Conservation (phyloP, 2,888 invertebrate genomes). For the Ornithoptera alexandrae region DNA sequence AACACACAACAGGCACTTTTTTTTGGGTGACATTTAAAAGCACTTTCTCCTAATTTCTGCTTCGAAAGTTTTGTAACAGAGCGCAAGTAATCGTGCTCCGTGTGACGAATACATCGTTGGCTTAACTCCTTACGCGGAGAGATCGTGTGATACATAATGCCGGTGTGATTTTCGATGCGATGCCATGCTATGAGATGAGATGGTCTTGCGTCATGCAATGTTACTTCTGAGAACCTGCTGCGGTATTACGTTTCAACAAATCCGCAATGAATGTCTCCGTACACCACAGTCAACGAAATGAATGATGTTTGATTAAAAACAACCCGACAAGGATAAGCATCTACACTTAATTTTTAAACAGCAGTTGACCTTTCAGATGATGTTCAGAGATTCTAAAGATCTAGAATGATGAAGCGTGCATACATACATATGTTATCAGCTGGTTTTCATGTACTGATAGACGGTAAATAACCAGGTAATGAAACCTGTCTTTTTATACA, state of each 20-base stretch:
- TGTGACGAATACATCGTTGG: conserved; percentile 47
- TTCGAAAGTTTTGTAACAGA: conserved; percentile 53
- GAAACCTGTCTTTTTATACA: too few species aligned
- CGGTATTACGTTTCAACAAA: not conserved
- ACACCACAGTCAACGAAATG: too few species aligned
- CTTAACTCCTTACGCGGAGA: conserved; percentile 45
- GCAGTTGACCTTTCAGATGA: too few species aligned
- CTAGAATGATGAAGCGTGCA: too few species aligned
- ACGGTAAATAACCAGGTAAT: too few species aligned
- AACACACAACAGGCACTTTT: conserved; percentile 31
- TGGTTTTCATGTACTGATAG: too few species aligned
- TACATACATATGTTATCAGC: too few species aligned
- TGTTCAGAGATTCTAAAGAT: too few species aligned
- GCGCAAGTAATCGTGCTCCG: conserved; percentile 51
- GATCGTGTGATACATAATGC: conserved; percentile 37
- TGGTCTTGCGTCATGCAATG: conserved; percentile 15
- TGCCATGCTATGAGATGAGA: conserved; percentile 7
- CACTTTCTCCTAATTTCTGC: conserved; percentile 59
- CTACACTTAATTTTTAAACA: too few species aligned
- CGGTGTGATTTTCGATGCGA: conserved; percentile 7
- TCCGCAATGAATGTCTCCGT: not conserved
- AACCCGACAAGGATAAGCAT: too few species aligned
- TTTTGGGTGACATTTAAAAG: conserved; percentile 24
- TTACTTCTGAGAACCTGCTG: conserved; percentile 2
- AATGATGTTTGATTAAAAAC: too few species aligned